phyloP scores from a whole-genome alignment of 2,888 invertebrate species.

The Thereva unica region DNA sequence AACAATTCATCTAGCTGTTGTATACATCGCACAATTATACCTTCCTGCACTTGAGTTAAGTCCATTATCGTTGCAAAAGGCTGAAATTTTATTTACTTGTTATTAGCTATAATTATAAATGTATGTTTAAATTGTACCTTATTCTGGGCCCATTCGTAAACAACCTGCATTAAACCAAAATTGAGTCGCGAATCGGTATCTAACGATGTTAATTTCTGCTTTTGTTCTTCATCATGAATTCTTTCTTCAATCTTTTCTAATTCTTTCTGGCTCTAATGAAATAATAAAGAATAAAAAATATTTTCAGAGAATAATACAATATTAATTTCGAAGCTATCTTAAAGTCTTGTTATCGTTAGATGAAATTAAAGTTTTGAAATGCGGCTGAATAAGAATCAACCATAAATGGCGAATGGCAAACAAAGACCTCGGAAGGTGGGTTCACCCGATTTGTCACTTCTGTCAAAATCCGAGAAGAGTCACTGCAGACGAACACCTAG shows the following conservation, averaged over 20 bases:
- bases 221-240: constrained; percentile 68
- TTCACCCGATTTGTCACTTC: no score
- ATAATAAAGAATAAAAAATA: constrained; percentile 36
- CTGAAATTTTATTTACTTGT: constrained; percentile 53
- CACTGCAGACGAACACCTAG: no score
- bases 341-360: constrained; percentile 15
- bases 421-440: no score
- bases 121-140: constrained; percentile 61
- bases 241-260: constrained; percentile 71
- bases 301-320: neutral
- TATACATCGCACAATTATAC: constrained; percentile 95
- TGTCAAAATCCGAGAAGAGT: no score
- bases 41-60: constrained; percentile 88
- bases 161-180: constrained; percentile 91
- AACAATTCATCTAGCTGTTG: constrained; percentile 94
- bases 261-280: constrained; percentile 67
- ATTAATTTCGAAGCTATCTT: neutral
- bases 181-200: constrained; percentile 70
- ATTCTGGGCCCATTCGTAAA: constrained; percentile 94
- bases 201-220: constrained; percentile 47
- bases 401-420: no score
- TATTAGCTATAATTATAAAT: neutral
- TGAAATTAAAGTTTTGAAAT: constrained; percentile 7
- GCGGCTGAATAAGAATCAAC: no score
- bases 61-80: constrained; percentile 93